phyloP scores from a whole-genome alignment of 2,113 vertebrate genomes.

The Saccopteryx leptura region DNA sequence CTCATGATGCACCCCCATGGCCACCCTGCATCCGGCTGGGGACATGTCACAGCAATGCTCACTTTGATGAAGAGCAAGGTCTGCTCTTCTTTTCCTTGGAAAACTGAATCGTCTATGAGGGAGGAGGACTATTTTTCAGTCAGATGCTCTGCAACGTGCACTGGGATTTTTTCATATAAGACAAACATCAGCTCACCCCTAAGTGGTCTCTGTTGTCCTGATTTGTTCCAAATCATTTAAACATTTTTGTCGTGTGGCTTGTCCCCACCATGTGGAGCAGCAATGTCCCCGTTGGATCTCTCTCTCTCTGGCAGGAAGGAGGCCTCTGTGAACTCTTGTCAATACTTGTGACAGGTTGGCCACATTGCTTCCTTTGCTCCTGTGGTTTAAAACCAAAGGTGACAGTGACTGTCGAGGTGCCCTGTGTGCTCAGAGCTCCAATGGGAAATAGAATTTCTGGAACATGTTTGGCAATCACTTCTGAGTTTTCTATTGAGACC shows the following conservation, averaged over 20 bases:
- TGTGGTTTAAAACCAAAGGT: not conserved
- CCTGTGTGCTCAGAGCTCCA: not conserved
- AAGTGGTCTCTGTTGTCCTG: not conserved
- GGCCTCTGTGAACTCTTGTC: not conserved
- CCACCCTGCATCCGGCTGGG: not conserved
- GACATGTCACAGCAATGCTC: not conserved
- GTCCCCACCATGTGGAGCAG: not conserved
- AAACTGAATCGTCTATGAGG: not conserved
- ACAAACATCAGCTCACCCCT: not conserved
- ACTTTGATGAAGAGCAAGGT: not conserved
- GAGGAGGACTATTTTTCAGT: not conserved
- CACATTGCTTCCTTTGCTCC: not conserved
- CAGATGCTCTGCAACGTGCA: not conserved
- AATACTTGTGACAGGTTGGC: not conserved
- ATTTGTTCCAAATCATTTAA: not conserved
- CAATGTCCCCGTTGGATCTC: not conserved
- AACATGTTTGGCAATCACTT: not conserved
- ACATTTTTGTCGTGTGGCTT: not conserved
- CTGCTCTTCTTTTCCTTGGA: not conserved
- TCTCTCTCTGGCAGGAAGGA: not conserved
- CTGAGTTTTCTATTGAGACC: not conserved
- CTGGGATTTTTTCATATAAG: not conserved
- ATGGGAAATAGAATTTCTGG: not conserved
- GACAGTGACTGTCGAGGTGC: not conserved
- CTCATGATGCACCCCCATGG: fast-evolving